Conservation (phyloP, 2,888 invertebrate species). For the Clistopyga incitator region DNA sequence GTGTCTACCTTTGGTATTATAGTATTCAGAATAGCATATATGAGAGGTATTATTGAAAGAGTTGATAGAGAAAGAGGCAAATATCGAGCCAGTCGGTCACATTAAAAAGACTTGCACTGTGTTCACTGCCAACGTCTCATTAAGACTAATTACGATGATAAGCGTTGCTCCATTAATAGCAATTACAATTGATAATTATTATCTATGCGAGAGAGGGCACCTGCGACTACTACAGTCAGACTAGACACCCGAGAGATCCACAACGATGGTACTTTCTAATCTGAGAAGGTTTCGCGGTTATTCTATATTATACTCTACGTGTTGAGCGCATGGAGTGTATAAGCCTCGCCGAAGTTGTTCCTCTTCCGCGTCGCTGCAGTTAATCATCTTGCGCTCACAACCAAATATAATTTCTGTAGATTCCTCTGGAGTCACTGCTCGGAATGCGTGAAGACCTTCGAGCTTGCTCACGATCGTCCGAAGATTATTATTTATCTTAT, state of each 20-base stretch:
- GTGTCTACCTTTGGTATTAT: neutral
- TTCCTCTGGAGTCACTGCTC: neutral
- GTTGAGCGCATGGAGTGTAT: neutral
- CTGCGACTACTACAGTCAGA: constrained; percentile 36
- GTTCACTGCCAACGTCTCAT: constrained; percentile 52
- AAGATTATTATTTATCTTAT: constrained; percentile 34
- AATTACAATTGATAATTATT: constrained; percentile 61
- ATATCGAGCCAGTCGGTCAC: neutral
- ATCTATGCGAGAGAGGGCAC: constrained; percentile 32
- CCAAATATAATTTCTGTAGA: neutral
- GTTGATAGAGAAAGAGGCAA: neutral
- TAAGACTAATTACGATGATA: constrained; percentile 58
- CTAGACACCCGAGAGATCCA: constrained; percentile 20
- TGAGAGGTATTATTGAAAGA: neutral
- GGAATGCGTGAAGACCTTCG: constrained; percentile 5
- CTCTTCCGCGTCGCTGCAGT: constrained; percentile 43
- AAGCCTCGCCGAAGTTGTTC: constrained; percentile 1
- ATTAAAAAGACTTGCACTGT: neutral
- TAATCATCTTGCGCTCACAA: neutral
- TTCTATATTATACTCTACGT: constrained; percentile 35
- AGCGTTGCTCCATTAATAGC: constrained; percentile 46
- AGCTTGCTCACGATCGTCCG: neutral
- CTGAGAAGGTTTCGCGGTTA: constrained; percentile 65
- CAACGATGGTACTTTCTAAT: constrained; percentile 66
- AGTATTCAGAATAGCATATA: neutral